Base-by-base conservation (phyloP, 2,888 invertebrate genomes). In the Caenorhabditis sp. region DNA sequence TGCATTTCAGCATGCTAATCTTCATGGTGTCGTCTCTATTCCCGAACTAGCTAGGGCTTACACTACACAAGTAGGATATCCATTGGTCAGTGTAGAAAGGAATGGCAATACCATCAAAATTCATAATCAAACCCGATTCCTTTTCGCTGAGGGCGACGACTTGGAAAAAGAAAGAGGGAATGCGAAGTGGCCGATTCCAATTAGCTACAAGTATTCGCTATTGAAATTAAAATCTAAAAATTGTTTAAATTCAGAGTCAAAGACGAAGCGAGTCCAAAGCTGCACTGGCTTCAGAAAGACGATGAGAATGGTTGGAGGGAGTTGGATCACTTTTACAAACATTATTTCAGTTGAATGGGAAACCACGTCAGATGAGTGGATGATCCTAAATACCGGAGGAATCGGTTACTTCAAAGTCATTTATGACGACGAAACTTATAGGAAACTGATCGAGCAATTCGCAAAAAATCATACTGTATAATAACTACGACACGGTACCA, bases 351-450 rank as follows among this genome's bases (percentile, higher is more conserved):
- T 66, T 1, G 53, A 59, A 0, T 76, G 59, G 65, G 65, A 65
- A 27, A 30, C 27, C 2, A 20, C 61, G 32, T 35, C 55, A 13
- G 55, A 76, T 24, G 77, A 76, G 17, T 85, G 86, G 86, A 50
- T 81, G 5, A 61, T 86, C 35, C 75, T 84, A 13, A 86, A 86
- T 41, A 76, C 83, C 13, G 85, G 81, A 7, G 82, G 84, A 9
- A 73, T 83, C 13, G 86, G 84, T 0, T 86, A 83, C 48, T 84
- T 85, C 65, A 79, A 78, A 71, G 80, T 86, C 2, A 76, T 81
- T 17, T 86, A 86, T 45, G 83, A 82, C 9, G 9, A 43, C 4
- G 50, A 71, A 6, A 79, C 79, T 15, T 86, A 86, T 45, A 15
- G 39, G 9, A 72, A 68, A 56, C 45, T 86, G 30, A 72, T 62